Evolutionary conservation across 2,113 vertebrate genomes (phyloP), one percentile per base, ranked within the genome.

Genomic region (Bos indicus): DNA sequence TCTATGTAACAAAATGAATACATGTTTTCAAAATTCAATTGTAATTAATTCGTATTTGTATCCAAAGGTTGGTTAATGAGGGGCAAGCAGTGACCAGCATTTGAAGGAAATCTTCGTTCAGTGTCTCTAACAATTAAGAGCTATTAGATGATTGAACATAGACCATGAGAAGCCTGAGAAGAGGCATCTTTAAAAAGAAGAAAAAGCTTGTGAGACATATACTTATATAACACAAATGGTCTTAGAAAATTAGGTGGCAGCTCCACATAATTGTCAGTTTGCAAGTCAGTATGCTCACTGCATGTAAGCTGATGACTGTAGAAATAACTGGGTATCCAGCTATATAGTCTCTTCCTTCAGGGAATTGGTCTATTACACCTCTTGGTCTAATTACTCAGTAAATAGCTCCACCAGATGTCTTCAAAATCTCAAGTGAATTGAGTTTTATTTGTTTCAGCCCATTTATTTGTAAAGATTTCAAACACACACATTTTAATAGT

Each of bases 391-490:
- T 99, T 99, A 98, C 96, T 98, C 97, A 98, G 96, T 98, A 98
- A 98, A 98, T 98, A 98, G 98, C 96, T 98, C 89, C 30, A 97
- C 96, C 97, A 98, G 97, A 98, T 98, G 97, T 98, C 96, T 98
- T 97, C 91, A 82, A 94, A 98, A 93, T 98, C 98, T 98, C 98
- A 78, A 97, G 96, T 95, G 98, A 98, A 96, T 94, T 97, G 64
- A 52, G 11, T 98, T 98, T 98, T 98, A 98, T 98, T 98, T 99
- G 97, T 98, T 98, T 98, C 98, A 98, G 97, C 96, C 98, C 98
- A 98, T 98, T 98, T 99, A 97, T 98, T 98, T 98, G 97, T 89
- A 97, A 64, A 97, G 86, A 97, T 93, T 98, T 98, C 88, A 98
- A 97, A 98, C 97, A 88, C 89, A 88, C 97, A 94, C 81, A 52